These are phyloP conservation scores for Catalaphyllia jardinei DNA, from an alignment of 64 coral and sea anemone genomes.

Conservation along the genomic window DNA sequence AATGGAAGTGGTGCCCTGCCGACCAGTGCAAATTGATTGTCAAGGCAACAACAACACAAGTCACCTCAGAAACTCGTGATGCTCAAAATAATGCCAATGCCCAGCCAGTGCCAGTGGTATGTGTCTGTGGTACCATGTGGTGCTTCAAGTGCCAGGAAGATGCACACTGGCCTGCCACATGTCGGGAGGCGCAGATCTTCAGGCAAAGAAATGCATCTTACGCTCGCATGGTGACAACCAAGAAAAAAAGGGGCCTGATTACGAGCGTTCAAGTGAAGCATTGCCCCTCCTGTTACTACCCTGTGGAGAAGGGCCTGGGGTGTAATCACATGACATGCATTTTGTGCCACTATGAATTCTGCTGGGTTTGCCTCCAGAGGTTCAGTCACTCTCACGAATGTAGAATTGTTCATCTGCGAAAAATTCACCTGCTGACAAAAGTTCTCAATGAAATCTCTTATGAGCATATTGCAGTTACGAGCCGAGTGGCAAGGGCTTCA, in stretches of 20 bases:
- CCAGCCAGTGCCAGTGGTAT: conserved; percentile 58
- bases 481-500: conserved; percentile 42
- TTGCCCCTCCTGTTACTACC: conserved; percentile 60
- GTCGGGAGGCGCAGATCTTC: conserved; percentile 64
- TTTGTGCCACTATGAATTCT: conserved; percentile 60
- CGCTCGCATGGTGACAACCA: conserved; percentile 5
- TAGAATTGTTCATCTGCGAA: neutral
- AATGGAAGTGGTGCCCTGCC: conserved; percentile 70
- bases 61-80: neutral
- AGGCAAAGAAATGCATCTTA: conserved; percentile 27
- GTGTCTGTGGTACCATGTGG: conserved; percentile 69
- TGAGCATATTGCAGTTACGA: conserved; percentile 59
- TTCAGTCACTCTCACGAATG: conserved; percentile 20
- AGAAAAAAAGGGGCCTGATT: conserved; percentile 27
- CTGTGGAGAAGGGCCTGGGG: conserved; percentile 62
- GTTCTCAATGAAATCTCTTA: conserved; percentile 25
- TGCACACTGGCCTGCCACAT: conserved; percentile 83
- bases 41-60: conserved; percentile 23
- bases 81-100: neutral
- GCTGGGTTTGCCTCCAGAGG: conserved; percentile 52
- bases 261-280: conserved; percentile 53
- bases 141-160: conserved; percentile 78
- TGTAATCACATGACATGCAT: conserved; percentile 58
- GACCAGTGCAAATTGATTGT: conserved; percentile 55
- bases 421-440: conserved; percentile 42